Evolutionary conservation across 2,797 vertebrate species (phyloP), one percentile per base, ranked within the genome.

Genomic region (Argya squamiceps): DNA sequence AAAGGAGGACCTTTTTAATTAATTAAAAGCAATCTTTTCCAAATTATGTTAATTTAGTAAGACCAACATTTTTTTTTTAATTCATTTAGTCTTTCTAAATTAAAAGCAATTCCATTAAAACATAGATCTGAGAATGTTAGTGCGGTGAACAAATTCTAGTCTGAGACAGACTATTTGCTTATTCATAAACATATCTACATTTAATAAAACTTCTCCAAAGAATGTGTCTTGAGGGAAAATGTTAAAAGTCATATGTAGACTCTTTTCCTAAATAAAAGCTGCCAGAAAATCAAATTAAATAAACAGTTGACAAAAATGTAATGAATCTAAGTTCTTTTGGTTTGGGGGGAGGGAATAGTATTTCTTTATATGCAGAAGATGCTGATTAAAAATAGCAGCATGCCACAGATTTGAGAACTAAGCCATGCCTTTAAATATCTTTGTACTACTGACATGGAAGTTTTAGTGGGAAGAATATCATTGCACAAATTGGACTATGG

Each of bases 301-400:
- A 37, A 76, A 69, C 6, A 24, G 6, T 18, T 74, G 21, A 59
- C 9, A 83, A 70, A 94, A 88, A 44, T 60, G 2, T n/a, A 74
- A 59, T n/a, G 0, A 56, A 79, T 79, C 41, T 47, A 34, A 89
- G 3, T 15, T 67, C 6, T 24, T 56, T 58, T 67, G 8, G 11
- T 22, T 76, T 69, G 15, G 5, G 0, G 2, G 9, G 0, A 1
- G 9, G 22, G 6, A 41, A 0, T 3, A 27, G 2, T 32, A 7
- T 34, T 74, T 86, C 3, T 47, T 84, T 59, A 32, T 22, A 47
- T 56, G 7, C 34, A 82, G 60, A 87, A 89, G 39, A 79, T 41
- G 34, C 0, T 37, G 16, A 65, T 59, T 49, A 55, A 84, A 78
- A 84, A 65, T 15, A 75, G 15, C 5, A 79, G 5, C 32, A 46